Conservation (phyloP, 2,113 vertebrate species). For the Ailuropoda melanoleuca region DNA sequence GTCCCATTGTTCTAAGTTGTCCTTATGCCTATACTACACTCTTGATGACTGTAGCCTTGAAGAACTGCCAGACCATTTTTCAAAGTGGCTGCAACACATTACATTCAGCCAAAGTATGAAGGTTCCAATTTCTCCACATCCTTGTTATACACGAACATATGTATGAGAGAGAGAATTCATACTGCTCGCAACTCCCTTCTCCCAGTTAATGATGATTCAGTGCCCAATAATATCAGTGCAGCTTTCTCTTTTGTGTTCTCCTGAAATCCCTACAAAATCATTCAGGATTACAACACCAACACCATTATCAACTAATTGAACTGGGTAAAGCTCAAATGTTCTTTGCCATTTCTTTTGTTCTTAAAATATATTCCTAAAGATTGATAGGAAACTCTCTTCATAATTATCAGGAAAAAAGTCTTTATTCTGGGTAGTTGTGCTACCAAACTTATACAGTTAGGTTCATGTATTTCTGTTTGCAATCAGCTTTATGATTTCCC, state of each 20-base stretch:
- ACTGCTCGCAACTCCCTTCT: no score
- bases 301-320: accelerated
- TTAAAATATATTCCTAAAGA: neutral
- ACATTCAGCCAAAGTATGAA: no score
- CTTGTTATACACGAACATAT: neutral
- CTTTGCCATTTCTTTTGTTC: neutral
- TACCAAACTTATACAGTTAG: neutral
- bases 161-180: neutral
- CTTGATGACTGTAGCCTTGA: neutral
- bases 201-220: neutral
- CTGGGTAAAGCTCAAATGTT: neutral
- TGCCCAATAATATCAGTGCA: neutral
- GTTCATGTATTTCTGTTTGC: neutral
- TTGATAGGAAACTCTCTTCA: neutral
- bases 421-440: neutral
- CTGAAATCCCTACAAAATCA: neutral
- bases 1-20: neutral
- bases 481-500: neutral
- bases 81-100: neutral
- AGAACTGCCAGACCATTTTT: neutral
- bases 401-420: neutral
- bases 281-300: neutral
- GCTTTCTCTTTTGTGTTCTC: neutral
- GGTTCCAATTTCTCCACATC: no score
- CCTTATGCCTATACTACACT: neutral